A percentile compares a stretch with the other conserved stretches of the same genome.
Conservation (phyloP, 2,888 invertebrate genomes). For the Micoletzkya japonica region DNA sequence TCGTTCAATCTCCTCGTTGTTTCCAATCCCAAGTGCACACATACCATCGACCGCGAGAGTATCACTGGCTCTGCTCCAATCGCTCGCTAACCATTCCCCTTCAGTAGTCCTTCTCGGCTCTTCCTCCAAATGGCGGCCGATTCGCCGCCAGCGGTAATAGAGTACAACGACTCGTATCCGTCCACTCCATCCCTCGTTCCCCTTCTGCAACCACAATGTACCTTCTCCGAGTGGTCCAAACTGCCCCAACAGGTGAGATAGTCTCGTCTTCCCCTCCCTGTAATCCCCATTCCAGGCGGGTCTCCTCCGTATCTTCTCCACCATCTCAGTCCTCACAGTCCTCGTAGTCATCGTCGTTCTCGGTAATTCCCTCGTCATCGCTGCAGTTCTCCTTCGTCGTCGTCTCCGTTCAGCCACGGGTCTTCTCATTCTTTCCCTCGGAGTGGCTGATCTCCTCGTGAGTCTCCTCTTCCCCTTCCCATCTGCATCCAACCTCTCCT, state of each 20-base stretch:
- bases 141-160: no score
- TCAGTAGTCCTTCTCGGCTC: no score
- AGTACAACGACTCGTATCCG: neutral
- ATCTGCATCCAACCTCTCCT: neutral
- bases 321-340: slow-evolving; percentile 62
- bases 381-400: slow-evolving; percentile 60
- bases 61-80: no score
- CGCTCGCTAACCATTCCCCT: no score
- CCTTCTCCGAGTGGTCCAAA: slow-evolving; percentile 60
- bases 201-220: no score
- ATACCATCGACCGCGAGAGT: no score
- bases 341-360: slow-evolving; percentile 62
- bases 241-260: slow-evolving; percentile 42
- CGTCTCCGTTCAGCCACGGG: slow-evolving; percentile 87
- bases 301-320: slow-evolving; percentile 62
- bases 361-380: slow-evolving; percentile 63
- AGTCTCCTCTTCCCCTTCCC: slow-evolving; percentile 12
- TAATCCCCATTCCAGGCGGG: slow-evolving; percentile 41
- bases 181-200: neutral
- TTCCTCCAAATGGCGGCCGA: no score
- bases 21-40: no score
- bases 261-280: neutral
- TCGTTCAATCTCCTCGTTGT: no score
- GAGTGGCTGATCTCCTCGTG: slow-evolving; percentile 85
- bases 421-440: slow-evolving; percentile 92